Base-by-base conservation (phyloP, 2,888 invertebrate genomes). In the Xanthia togata region DNA sequence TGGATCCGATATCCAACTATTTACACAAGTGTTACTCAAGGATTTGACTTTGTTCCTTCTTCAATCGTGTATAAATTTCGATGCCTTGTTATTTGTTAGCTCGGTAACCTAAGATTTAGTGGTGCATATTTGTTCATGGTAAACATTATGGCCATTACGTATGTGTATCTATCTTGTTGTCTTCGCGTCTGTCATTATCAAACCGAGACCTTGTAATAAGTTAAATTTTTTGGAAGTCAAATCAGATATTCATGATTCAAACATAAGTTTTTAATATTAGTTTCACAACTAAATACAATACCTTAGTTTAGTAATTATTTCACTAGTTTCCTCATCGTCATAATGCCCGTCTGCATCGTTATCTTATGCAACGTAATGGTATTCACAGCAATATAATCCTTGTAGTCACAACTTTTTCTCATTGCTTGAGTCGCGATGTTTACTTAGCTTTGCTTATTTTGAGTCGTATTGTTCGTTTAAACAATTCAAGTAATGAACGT, bases 21-120 rank as follows among this genome's bases (percentile, higher is more conserved):
- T 95, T 94, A 90, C 87, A 89, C 95, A 95, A 94, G 93, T 95
- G 95, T 90, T 83, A 82, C 73, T 91, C 93, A 94, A 95, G 94
- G 93, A 93, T 93, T 89, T 85, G 84, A 83, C 81, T 82, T 83
- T 85, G 88, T 79, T 80, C 75, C 67, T 85, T 70, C 38, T 50
- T 71, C 63, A 70, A 53, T 62, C 38, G 35, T 63, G 59, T 60
- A 38, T 73, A 68, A 78, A 64, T 74, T 74, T 85, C 53, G 68
- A 73, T 70, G 41, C 73, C 38, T n/a, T 26, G 78, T 60, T 60
- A 65, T 68, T 60, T 78, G 35, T 60, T 68, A 14, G n/a, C 47
- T 73, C 26, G n/a, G n/a, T 60, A 41, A 55, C 41, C 31, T 57
- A 72, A 20, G 14, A 17, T 31, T 63, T 14, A 53, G 14, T 68